Base-by-base conservation (phyloP, 2,888 invertebrate genomes). In the Branchinecta sandiegonensis region DNA sequence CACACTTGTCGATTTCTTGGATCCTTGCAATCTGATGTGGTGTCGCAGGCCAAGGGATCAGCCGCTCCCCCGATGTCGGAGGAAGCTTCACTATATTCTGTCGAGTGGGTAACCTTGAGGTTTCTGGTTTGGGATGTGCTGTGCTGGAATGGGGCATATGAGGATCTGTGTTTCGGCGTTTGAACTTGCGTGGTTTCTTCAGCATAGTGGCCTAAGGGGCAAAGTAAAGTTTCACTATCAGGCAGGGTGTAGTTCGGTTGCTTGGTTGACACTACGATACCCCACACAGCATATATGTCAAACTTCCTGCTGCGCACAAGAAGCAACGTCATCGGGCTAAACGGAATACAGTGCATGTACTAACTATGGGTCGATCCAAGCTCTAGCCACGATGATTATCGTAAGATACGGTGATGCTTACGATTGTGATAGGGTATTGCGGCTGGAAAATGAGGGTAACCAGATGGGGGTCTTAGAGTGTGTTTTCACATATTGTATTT, bases 151-250 rank as follows among this genome's bases (percentile, higher is more conserved):
- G 56, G 56, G 14, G 14, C 56, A 56, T 56, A 56, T 56, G 56
- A 11, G 75, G 73, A 70, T 92, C 91, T 75, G 92, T 92, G 83
- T 94, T 92, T 78, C 94, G 88, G 80, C 94, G 87, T 84, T 93
- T 94, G 85, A 94, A 94, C 86, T 96, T 97, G 46, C 68, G 46
- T 12, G 47, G 89, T 88, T 97, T 99, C 89, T 96, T 96, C 86
- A 99, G 86, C 97, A 99, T 99, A 82, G 96, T 97, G 80, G 97
- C 97, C 97, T 97, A 77, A 68, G 71, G 37, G 17, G 47, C n/a
- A 47, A 48, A 48, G 46, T 68, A 50, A 23, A n/a, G 47, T 65
- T 67, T 65, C 9, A 37, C 37, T 37, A 37, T 5, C 65, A 65
- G 11, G 37, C 13, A 65, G 23, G 13, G 65, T 65, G 3, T 46